Evolutionary conservation across 2,888 invertebrate species (phyloP), one percentile per base, ranked within the genome.

Genomic region (Acleris laterana): DNA sequence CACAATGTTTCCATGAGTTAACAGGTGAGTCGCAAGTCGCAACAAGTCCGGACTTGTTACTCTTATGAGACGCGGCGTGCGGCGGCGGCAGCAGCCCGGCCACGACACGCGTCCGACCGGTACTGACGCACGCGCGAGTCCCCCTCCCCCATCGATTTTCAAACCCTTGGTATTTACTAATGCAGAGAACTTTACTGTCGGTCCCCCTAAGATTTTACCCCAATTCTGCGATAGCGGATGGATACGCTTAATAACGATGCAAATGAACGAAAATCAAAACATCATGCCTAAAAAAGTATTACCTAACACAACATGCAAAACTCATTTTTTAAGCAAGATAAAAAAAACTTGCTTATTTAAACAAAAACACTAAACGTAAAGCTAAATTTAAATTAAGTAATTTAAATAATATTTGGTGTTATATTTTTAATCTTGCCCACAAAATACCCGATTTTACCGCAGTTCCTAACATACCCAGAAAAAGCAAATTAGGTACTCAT

Each of bases 61-160:
- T 25, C 1, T 25, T 25, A 77, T 79, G 74, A 80, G 82, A 80
- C 81, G 80, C 79, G 74, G 81, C 87, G 86, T 84, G 85, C 85
- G 84, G 81, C 83, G 77, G 75, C 81, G 80, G 78, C 85, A 82
- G 79, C 85, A 83, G 85, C 77, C 78, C 73, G 77, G 68, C 79
- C 74, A 76, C 80, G 79, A 87, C 88, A 88, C 88, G 83, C 81
- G 86, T 75, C 75, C 72, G 71, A 67, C 77, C 62, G 68, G 67
- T 71, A 69, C 70, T 74, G 71, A 78, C 80, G 79, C 77, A 74
- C 71, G 73, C 71, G 70, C 69, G 65, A 68, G 75, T 72, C 74
- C 75, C 78, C 76, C 84, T 76, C 83, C 82, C 81, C 79, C 86
- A 93, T 93, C 87, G 92, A 93, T 93, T 90, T 89, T 87, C 83